phyloP scores from a whole-genome alignment of 2,797 vertebrate species.

The Taeniopygia guttata region DNA sequence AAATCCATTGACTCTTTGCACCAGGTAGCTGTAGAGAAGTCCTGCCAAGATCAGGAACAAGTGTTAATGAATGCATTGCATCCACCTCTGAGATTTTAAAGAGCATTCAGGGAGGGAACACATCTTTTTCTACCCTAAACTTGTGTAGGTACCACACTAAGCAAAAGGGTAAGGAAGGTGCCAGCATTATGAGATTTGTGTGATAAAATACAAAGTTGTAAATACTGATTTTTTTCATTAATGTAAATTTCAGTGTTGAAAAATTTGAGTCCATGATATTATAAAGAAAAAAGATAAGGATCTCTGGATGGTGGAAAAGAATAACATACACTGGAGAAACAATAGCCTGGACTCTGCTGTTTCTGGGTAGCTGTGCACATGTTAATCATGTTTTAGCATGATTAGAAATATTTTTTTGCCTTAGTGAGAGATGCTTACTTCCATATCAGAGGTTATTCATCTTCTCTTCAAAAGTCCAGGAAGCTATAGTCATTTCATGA shows the following conservation, averaged over 20 bases:
- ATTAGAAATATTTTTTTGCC: neutral
- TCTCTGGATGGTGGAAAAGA: neutral
- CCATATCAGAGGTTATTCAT: neutral
- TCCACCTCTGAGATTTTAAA: neutral
- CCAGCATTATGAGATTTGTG: neutral
- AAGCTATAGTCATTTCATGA: neutral
- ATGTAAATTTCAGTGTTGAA: neutral
- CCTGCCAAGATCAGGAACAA: neutral
- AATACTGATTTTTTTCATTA: neutral
- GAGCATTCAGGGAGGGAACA: neutral
- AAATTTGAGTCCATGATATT: neutral
- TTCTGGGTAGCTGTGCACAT: neutral
- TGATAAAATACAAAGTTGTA: neutral
- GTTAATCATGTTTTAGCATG: neutral
- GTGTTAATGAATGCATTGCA: accelerated
- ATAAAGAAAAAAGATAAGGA: neutral
- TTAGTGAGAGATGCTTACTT: neutral
- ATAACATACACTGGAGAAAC: neutral
- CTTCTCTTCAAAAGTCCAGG: neutral
- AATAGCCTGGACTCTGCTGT: neutral
- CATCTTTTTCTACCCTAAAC: neutral
- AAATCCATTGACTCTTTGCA: neutral
- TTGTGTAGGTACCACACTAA: neutral
- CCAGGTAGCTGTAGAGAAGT: neutral
- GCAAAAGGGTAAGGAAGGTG: neutral